Conservation (phyloP, 2,797 vertebrate genomes). For the Synanceia verrucosa region DNA sequence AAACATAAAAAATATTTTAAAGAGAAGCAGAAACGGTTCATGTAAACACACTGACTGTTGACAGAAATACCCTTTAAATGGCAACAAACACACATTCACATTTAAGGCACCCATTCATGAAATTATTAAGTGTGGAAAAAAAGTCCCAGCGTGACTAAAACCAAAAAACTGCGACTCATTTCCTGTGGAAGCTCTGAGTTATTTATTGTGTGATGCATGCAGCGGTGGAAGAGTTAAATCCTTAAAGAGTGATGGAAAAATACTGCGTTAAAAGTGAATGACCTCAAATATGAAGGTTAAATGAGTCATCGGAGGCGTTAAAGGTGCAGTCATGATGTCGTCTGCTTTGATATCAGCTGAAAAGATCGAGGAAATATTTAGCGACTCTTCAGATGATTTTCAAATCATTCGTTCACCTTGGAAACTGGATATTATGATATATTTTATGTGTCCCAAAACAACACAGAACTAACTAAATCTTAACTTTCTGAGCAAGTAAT, state of each 20-base stretch:
- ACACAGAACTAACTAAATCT: background rate
- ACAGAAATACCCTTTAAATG: background rate
- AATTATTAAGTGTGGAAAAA: constrained; percentile 12
- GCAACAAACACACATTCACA: background rate
- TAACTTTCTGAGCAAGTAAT: background rate
- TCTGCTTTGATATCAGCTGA: background rate
- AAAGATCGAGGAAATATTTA: background rate
- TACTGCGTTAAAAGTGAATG: background rate
- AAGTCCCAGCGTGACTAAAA: constrained; percentile 27
- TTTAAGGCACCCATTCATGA: constrained; percentile 19
- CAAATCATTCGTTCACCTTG: too few species aligned
- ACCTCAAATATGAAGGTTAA: background rate
- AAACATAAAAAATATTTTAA: too few species aligned
- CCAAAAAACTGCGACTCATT: constrained; percentile 41
- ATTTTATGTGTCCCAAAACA: too few species aligned
- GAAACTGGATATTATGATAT: too few species aligned
- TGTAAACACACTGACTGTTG: background rate
- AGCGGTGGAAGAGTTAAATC: background rate
- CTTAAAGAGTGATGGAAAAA: background rate
- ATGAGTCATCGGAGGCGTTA: background rate
- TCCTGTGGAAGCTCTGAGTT: constrained; percentile 43
- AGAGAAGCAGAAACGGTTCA: background rate
- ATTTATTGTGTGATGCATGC: constrained; percentile 11
- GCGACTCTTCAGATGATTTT: background rate
- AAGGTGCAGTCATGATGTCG: background rate